Conservation (phyloP, 2,797 vertebrate species). For the Crenuchus spilurus region DNA sequence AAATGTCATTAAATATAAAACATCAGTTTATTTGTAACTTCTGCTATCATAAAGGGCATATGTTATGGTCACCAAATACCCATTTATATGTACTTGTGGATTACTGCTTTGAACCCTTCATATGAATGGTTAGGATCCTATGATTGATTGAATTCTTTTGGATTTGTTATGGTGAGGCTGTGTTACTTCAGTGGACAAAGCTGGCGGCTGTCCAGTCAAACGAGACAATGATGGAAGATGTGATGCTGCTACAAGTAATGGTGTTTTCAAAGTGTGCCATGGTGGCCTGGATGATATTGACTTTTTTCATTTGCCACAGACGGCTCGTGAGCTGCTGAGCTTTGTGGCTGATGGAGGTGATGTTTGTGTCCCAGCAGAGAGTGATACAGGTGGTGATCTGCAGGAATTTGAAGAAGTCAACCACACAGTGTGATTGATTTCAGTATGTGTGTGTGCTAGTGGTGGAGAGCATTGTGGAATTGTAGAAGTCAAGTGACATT, state of each 20-base stretch:
- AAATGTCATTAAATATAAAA: too few species aligned
- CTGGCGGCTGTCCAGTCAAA: not conserved
- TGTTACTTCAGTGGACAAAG: not conserved
- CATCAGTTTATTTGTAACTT: too few species aligned
- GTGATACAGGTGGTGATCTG: not conserved
- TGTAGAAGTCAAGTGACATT: not conserved
- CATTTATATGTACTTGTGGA: not conserved
- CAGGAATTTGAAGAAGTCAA: not conserved
- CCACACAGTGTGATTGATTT: slow-evolving; percentile 10
- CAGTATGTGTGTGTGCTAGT: not conserved
- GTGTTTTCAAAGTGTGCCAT: not conserved
- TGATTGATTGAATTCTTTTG: not conserved
- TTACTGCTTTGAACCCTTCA: not conserved
- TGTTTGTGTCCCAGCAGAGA: not conserved
- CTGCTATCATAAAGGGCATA: too few species aligned
- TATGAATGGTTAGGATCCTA: too few species aligned
- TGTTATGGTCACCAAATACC: not conserved
- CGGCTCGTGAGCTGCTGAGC: not conserved
- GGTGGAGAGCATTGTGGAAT: not conserved
- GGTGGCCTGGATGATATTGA: not conserved
- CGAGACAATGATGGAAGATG: slow-evolving; percentile 14
- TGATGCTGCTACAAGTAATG: not conserved
- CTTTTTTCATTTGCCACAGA: not conserved
- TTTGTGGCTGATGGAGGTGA: slow-evolving; percentile 1
- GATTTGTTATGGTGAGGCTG: not conserved